These are phyloP conservation scores for Thalassophryne amazonica DNA, from an alignment of 2,797 vertebrate genomes.

Conservation along the genomic window DNA sequence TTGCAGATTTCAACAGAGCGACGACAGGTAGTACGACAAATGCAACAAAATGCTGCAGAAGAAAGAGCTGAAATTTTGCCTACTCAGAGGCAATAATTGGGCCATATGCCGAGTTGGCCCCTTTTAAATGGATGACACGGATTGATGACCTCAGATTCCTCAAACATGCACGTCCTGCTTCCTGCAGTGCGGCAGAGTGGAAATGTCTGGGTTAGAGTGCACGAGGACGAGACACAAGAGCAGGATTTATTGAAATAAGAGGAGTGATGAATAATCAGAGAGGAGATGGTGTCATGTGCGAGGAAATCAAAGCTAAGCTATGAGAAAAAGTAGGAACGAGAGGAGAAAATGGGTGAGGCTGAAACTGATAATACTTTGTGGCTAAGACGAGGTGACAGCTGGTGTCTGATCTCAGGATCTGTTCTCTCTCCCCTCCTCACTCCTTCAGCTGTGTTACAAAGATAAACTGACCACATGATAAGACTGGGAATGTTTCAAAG, in stretches of 20 bases:
- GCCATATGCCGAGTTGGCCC: background rate
- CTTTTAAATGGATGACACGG: background rate
- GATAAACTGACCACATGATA: conserved; percentile 39
- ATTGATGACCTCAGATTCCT: background rate
- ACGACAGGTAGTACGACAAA: background rate
- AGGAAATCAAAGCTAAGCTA: conserved; percentile 15
- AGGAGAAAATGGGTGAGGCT: conserved; percentile 43
- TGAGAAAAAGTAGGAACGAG: conserved; percentile 7
- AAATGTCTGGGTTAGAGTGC: background rate
- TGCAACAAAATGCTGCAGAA: background rate
- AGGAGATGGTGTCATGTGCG: background rate
- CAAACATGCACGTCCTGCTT: background rate
- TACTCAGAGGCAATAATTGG: background rate
- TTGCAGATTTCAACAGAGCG: background rate
- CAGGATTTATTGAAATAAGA: background rate
- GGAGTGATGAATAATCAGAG: background rate
- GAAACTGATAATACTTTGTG: conserved; percentile 40
- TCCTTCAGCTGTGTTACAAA: conserved; percentile 52
- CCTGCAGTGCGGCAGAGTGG: background rate
- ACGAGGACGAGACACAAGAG: background rate
- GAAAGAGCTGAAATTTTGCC: background rate
- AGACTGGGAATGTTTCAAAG: conserved; percentile 5
- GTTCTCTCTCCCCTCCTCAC: conserved; percentile 31
- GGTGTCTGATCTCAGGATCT: conserved; percentile 78
- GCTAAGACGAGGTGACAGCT: conserved; percentile 68